These are phyloP conservation scores for Drosophila sechellia DNA, from an alignment of 1,140 invertebrate species.

Conservation along the genomic window DNA sequence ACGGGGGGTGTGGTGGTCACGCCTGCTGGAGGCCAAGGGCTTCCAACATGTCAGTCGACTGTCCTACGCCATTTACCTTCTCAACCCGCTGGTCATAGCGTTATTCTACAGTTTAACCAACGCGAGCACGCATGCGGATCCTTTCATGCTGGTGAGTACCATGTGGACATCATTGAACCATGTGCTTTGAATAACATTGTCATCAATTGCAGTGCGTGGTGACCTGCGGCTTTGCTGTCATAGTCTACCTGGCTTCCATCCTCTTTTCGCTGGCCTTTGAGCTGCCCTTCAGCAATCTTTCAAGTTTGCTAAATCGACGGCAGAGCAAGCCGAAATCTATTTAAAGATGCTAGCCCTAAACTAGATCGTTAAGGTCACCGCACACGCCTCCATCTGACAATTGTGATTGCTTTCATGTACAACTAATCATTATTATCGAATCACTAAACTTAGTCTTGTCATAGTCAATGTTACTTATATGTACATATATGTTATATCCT, in stretches of 20 bases:
- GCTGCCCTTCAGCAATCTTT: slow-evolving; percentile 82
- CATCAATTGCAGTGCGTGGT: slow-evolving; percentile 64
- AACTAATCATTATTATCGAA: slow-evolving; percentile 54
- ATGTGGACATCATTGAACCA: too few species aligned
- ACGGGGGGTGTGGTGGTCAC: slow-evolving; percentile 75
- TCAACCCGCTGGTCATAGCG: slow-evolving; percentile 80
- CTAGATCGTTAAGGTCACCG: slow-evolving; percentile 34
- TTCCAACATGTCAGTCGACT: slow-evolving; percentile 83
- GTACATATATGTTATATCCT: slow-evolving; percentile 4
- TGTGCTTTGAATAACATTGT: not conserved
- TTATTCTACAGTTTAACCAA: slow-evolving; percentile 75
- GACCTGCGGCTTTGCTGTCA: slow-evolving; percentile 76
- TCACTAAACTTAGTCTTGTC: slow-evolving; percentile 39
- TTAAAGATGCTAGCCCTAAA: slow-evolving; percentile 65
- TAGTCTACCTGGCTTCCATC: slow-evolving; percentile 78
- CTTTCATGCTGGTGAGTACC: slow-evolving; percentile 77
- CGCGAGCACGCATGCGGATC: slow-evolving; percentile 78
- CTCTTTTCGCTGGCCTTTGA: slow-evolving; percentile 82
- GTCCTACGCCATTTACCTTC: slow-evolving; percentile 81
- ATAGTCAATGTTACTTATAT: slow-evolving; percentile 35
- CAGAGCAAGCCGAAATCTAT: slow-evolving; percentile 50
- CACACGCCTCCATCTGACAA: slow-evolving; percentile 66
- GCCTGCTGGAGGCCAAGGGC: slow-evolving; percentile 74
- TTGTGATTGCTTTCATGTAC: slow-evolving; percentile 77
- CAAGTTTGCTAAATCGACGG: slow-evolving; percentile 58